Conservation (phyloP, 1,140 invertebrate species). For the Drosophila navojoa region DNA sequence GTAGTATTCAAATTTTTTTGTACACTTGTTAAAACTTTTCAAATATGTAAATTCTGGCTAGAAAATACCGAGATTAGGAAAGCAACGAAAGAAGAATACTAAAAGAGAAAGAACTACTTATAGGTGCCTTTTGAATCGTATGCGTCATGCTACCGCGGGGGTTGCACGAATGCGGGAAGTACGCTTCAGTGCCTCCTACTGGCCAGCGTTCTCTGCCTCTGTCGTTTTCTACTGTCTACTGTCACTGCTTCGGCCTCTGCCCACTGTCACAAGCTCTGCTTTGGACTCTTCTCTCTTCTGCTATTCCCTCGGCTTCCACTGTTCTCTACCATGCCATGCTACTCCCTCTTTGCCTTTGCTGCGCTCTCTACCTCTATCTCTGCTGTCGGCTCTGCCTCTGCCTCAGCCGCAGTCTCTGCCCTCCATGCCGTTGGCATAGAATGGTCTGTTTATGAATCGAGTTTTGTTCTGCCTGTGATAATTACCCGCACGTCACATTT, state of each 20-base stretch:
- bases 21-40: conserved; percentile 40
- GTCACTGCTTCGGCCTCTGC: neutral
- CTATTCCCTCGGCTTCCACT: too few species aligned
- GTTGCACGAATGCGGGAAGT: conserved; percentile 54
- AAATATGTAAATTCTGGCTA: conserved; percentile 44
- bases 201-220: neutral
- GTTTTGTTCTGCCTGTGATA: conserved; percentile 57
- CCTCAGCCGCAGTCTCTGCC: neutral
- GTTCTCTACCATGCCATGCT: too few species aligned
- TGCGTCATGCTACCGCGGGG: conserved; percentile 64
- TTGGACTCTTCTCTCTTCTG: neutral
- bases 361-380: neutral
- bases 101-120: conserved; percentile 1
- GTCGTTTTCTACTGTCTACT: neutral
- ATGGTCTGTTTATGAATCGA: conserved; percentile 58
- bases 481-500: conserved; percentile 66
- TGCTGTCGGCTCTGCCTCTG: neutral
- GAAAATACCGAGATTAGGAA: conserved; percentile 6
- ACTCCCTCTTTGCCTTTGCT: too few species aligned
- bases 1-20: conserved; percentile 54
- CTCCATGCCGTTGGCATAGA: conserved; percentile 30
- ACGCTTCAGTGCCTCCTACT: conserved; percentile 54
- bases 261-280: neutral
- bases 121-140: conserved; percentile 43
- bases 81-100: conserved; percentile 11